phyloP scores from a whole-genome alignment of 1,140 invertebrate species.

The Drosophila obscura region DNA sequence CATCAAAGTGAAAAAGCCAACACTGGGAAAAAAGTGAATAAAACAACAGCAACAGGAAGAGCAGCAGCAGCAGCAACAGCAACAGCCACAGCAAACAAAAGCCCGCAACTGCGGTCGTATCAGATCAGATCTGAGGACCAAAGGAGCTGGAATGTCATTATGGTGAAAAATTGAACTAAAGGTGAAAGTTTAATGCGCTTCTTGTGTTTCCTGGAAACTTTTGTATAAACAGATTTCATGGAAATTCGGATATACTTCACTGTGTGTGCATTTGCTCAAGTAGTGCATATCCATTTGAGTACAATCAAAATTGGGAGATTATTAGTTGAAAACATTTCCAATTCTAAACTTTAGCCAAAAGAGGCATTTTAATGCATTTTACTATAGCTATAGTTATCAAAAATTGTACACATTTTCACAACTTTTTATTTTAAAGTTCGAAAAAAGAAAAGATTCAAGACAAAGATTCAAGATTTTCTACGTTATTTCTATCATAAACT shows the following conservation, averaged over 20 bases:
- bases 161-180: conserved; percentile 9
- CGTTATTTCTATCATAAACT: too few relatives aligned
- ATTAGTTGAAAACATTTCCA: too few relatives aligned
- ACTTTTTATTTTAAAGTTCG: too few relatives aligned
- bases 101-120: neutral
- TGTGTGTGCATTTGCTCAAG: too few relatives aligned
- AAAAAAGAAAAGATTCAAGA: too few relatives aligned
- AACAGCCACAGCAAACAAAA: conserved; percentile 9
- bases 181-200: conserved; percentile 30
- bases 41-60: neutral
- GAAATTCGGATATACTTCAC: neutral
- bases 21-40: conserved; percentile 28
- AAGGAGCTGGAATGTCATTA: conserved; percentile 27
- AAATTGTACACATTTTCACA: too few relatives aligned
- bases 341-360: too few relatives aligned
- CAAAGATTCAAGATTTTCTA: too few relatives aligned
- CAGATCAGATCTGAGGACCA: neutral
- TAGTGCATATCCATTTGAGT: neutral
- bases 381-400: too few relatives aligned
- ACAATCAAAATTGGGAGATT: too few relatives aligned
- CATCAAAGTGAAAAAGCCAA: conserved; percentile 53
- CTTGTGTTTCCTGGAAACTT: conserved; percentile 12
- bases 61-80: neutral
- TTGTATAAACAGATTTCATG: neutral
- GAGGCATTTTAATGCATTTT: too few relatives aligned